These are phyloP conservation scores for Lynx canadensis DNA, from an alignment of 2,113 vertebrate genomes.

Conservation along the genomic window DNA sequence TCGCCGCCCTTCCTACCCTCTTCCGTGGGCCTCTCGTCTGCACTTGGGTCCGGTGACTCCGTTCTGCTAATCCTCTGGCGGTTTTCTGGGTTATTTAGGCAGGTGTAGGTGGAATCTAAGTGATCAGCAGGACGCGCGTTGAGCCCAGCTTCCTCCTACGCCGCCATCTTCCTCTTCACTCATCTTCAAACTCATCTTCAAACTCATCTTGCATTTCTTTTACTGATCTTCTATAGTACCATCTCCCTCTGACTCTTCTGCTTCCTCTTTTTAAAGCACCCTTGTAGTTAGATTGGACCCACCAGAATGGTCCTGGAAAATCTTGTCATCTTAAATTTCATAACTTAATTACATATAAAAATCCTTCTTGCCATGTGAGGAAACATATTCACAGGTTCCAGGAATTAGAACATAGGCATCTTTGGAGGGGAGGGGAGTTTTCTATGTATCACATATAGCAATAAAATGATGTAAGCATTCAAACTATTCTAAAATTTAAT, in stretches of 20 bases:
- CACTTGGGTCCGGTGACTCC: no score
- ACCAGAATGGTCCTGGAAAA: not conserved
- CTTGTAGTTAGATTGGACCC: not conserved
- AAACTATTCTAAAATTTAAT: not conserved
- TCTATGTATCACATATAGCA: not conserved
- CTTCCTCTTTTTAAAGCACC: not conserved
- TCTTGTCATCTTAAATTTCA: not conserved
- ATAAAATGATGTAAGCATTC: not conserved
- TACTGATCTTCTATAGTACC: not conserved
- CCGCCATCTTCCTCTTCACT: no score
- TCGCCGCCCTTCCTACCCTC: no score
- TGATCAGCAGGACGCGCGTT: no score
- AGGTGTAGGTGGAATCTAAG: no score
- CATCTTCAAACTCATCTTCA: not conserved
- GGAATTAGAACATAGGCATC: not conserved
- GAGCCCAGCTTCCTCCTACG: no score
- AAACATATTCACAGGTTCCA: not conserved
- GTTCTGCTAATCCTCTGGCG: no score
- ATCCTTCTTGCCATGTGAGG: not conserved
- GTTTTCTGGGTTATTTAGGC: no score
- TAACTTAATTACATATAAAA: not conserved
- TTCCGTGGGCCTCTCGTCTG: no score
- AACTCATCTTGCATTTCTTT: not conserved
- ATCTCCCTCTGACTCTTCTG: not conserved
- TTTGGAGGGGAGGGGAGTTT: not conserved